Conservation (phyloP, 64 coral and sea anemone species). For the Montipora efflorescens region DNA sequence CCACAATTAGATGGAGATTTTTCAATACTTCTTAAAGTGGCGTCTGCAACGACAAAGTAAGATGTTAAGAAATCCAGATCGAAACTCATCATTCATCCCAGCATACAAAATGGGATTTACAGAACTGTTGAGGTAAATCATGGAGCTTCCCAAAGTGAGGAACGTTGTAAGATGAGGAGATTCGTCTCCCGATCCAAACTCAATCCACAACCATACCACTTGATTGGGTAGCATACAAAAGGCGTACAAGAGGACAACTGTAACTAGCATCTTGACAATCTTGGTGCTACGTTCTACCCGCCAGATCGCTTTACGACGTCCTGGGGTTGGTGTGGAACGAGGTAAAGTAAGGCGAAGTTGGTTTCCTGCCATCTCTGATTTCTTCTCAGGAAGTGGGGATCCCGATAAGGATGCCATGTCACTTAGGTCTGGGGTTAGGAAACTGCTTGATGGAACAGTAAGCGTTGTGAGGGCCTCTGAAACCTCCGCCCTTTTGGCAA, state of each 20-base stretch:
- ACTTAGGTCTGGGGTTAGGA: constrained; percentile 33
- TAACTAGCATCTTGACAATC: constrained; percentile 86
- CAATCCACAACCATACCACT: constrained; percentile 87
- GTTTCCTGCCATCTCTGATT: not conserved
- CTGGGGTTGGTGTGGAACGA: not conserved
- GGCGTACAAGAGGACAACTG: constrained; percentile 79
- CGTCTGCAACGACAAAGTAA: constrained; percentile 43
- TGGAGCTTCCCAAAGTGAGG: constrained; percentile 69
- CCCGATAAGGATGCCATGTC: constrained; percentile 13
- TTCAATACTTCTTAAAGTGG: not conserved
- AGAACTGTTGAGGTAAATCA: constrained; percentile 90
- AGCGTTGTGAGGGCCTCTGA: not conserved
- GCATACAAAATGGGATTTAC: constrained; percentile 88
- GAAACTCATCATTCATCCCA: constrained; percentile 95
- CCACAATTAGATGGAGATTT: not conserved
- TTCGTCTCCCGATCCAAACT: constrained; percentile 74
- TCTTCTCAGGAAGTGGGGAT: constrained; percentile 18
- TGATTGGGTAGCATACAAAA: constrained; percentile 87
- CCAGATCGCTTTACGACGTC: constrained; percentile 43
- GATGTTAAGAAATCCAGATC: constrained; percentile 72
- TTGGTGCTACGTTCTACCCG: constrained; percentile 85
- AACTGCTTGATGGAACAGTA: constrained; percentile 15
- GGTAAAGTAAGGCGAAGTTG: not conserved
- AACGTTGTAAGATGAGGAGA: constrained; percentile 27
- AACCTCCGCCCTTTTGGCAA: constrained; percentile 32